These are phyloP conservation scores for Lagopus leucura DNA, from an alignment of 2,113 vertebrate species.

Conservation along the genomic window DNA sequence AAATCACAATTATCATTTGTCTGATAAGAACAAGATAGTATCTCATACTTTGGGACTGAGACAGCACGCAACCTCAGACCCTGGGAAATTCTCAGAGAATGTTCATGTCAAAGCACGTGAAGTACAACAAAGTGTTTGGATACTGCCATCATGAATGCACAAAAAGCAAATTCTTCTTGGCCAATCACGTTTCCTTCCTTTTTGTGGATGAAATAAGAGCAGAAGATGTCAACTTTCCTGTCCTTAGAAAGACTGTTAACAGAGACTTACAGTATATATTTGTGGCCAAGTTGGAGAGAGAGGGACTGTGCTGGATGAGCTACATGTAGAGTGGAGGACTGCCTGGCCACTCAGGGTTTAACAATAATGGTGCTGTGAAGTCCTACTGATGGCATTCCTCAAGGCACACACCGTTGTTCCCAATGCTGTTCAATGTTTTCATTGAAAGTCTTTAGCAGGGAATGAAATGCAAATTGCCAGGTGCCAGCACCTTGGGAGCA, in stretches of 20 bases:
- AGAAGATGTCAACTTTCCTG: neutral
- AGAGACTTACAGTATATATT: neutral
- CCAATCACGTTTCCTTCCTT: neutral
- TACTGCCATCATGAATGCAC: neutral
- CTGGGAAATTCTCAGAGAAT: neutral
- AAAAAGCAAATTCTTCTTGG: neutral
- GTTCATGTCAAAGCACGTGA: neutral
- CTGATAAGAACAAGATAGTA: too few species aligned
- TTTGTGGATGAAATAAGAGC: neutral
- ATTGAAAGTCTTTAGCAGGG: neutral
- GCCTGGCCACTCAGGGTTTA: neutral
- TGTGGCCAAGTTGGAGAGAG: neutral
- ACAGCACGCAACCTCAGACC: rapidly evolving
- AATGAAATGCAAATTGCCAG: neutral
- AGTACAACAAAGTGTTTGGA: neutral
- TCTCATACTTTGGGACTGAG: neutral
- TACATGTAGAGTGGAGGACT: neutral
- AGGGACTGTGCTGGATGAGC: neutral
- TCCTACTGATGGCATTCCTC: neutral
- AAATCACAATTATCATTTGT: neutral
- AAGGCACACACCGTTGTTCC: neutral
- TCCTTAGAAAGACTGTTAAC: neutral
- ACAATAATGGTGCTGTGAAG: neutral
- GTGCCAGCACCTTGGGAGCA: neutral
- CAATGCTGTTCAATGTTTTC: neutral